These are phyloP conservation scores for Rhimphoctona megacephalus DNA, from an alignment of 2,888 invertebrate genomes.

Conservation along the genomic window DNA sequence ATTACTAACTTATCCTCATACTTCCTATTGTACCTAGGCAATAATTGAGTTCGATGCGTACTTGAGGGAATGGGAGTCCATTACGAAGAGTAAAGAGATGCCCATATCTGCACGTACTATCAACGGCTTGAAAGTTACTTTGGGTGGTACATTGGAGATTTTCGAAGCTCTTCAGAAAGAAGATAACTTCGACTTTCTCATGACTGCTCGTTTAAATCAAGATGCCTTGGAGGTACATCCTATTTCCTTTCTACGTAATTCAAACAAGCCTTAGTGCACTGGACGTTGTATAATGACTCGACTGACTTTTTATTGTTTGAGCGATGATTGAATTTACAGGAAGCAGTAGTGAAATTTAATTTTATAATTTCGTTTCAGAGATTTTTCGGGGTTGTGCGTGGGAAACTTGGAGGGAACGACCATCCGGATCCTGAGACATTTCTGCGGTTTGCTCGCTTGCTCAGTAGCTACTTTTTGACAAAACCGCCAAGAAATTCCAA, in stretches of 20 bases:
- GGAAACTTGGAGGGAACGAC: constrained; percentile 69
- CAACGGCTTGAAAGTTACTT: too few species aligned
- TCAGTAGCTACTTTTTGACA: neutral
- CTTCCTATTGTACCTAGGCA: neutral
- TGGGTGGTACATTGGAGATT: too few species aligned
- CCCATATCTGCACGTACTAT: too few species aligned
- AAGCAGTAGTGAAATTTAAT: neutral
- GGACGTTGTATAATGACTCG: neutral
- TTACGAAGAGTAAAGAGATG: too few species aligned
- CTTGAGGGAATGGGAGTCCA: constrained; percentile 23
- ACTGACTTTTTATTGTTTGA: neutral
- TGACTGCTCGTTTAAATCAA: too few species aligned
- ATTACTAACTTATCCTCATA: neutral
- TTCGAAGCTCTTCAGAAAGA: too few species aligned
- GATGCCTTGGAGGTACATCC: constrained; percentile 20
- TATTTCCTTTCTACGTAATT: neutral
- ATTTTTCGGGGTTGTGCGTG: constrained; percentile 68
- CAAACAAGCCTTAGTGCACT: neutral
- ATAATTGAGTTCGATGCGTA: constrained; percentile 29
- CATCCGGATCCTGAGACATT: constrained; percentile 68
- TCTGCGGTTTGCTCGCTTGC: constrained; percentile 53
- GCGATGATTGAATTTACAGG: neutral
- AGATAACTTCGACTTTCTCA: too few species aligned
- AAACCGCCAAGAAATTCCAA: constrained; percentile 10
- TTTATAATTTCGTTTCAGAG: constrained; percentile 57